phyloP scores from a whole-genome alignment of 1,140 invertebrate genomes.

The Drosophila carrolli region DNA sequence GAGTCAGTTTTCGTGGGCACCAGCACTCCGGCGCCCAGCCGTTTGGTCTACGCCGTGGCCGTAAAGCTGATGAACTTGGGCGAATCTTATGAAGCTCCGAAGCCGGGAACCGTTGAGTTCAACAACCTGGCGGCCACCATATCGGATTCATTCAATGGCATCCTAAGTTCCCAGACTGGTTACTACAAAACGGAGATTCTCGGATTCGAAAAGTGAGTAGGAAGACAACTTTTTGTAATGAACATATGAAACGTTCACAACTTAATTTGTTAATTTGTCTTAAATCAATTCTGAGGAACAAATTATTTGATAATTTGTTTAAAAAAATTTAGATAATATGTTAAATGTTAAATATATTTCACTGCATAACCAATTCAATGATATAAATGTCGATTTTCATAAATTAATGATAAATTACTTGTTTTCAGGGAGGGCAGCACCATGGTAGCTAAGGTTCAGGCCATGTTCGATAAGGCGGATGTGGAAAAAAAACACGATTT shows the following conservation, averaged over 20 bases:
- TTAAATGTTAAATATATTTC: no score
- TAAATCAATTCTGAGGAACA: no score
- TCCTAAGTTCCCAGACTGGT: slow-evolving; percentile 89
- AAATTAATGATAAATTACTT: background rate
- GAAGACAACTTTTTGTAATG: no score
- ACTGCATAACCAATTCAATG: no score
- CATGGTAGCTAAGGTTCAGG: slow-evolving; percentile 88
- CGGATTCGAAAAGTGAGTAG: slow-evolving; percentile 89
- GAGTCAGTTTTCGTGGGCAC: slow-evolving; percentile 86
- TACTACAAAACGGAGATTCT: slow-evolving; percentile 89
- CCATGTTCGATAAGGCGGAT: slow-evolving; percentile 88
- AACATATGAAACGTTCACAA: no score
- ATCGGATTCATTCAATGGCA: slow-evolving; percentile 87
- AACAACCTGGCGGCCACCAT: slow-evolving; percentile 90
- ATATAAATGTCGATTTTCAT: no score
- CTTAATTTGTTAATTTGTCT: no score
- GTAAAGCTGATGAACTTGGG: slow-evolving; percentile 91
- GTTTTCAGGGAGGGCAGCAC: slow-evolving; percentile 86
- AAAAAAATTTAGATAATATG: no score
- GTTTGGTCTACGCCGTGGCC: slow-evolving; percentile 89
- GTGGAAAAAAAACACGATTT: slow-evolving; percentile 86
- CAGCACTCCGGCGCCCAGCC: slow-evolving; percentile 87
- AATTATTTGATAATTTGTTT: no score
- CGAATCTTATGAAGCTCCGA: slow-evolving; percentile 90
- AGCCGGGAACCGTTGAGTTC: slow-evolving; percentile 89